phyloP scores from a whole-genome alignment of 2,888 invertebrate species.

The Syrphus vitripennis region DNA sequence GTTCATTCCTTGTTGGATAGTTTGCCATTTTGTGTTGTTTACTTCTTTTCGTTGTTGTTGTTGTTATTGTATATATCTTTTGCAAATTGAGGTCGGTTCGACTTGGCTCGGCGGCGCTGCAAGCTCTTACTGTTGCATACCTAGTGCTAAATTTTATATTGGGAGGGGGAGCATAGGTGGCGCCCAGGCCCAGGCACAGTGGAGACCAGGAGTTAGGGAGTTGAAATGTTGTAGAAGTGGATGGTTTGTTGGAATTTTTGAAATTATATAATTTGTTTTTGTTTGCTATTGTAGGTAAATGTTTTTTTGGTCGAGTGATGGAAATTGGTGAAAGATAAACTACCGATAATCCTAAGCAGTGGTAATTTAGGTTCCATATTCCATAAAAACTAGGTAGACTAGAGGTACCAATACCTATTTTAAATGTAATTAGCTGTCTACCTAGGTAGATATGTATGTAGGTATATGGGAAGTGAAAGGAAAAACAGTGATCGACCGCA shows the following conservation, averaged over 20 bases:
- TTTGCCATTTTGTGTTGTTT: slow-evolving; percentile 54
- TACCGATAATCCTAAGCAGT: too few relatives aligned
- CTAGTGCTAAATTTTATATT: not conserved
- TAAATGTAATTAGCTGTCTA: too few relatives aligned
- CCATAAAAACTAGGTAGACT: too few relatives aligned
- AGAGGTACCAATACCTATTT: too few relatives aligned
- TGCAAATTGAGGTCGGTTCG: slow-evolving; percentile 57
- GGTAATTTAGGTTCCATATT: too few relatives aligned
- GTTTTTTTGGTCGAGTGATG: slow-evolving; percentile 4
- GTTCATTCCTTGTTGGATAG: slow-evolving; percentile 28
- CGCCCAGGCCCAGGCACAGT: not conserved
- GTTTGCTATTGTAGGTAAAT: slow-evolving; percentile 13
- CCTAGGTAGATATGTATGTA: too few relatives aligned
- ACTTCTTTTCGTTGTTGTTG: slow-evolving; percentile 1
- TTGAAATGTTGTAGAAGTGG: slow-evolving; percentile 41
- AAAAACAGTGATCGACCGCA: not conserved
- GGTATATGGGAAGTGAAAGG: slow-evolving; percentile 19
- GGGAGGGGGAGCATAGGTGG: not conserved
- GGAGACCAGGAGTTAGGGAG: not conserved
- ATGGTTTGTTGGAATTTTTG: slow-evolving; percentile 63
- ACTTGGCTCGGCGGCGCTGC: not conserved
- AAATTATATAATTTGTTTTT: slow-evolving; percentile 68
- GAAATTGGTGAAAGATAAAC: not conserved
- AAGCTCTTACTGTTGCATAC: slow-evolving; percentile 49
- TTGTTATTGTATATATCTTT: slow-evolving; percentile 42